These are phyloP conservation scores for Chaenocephalus aceratus DNA, from an alignment of 2,113 vertebrate species.

Conservation along the genomic window DNA sequence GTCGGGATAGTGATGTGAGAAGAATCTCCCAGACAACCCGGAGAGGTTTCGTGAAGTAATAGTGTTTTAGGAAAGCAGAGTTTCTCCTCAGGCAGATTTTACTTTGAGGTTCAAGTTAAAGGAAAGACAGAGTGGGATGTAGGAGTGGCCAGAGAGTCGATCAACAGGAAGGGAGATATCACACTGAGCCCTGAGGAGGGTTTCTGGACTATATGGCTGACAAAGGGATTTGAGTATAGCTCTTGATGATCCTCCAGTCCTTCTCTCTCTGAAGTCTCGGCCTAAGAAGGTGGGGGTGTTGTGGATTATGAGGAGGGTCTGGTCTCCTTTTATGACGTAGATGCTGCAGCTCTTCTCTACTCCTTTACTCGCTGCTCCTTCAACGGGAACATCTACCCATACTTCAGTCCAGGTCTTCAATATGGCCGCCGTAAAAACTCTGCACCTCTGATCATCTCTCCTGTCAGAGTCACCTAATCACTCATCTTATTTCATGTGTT, in stretches of 20 bases:
- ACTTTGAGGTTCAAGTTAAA: constrained; percentile 22
- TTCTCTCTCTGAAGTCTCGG: too few species aligned
- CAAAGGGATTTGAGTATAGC: neutral
- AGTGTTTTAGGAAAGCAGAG: constrained; percentile 25
- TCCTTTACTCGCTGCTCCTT: neutral
- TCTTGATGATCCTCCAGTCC: neutral
- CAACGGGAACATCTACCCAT: too few species aligned
- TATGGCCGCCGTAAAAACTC: too few species aligned
- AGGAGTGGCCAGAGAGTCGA: constrained; percentile 12
- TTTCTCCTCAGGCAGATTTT: constrained; percentile 20
- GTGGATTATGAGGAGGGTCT: neutral
- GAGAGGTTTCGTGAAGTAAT: neutral
- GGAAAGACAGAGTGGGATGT: neutral
- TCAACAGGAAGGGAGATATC: neutral
- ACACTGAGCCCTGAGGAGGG: too few species aligned
- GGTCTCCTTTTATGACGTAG: constrained; percentile 7
- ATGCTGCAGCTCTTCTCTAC: neutral
- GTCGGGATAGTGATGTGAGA: too few species aligned
- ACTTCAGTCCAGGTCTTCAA: too few species aligned
- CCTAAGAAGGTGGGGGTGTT: too few species aligned
- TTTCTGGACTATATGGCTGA: neutral
- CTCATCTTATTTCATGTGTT: too few species aligned
- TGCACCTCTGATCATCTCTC: too few species aligned
- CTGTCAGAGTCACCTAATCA: too few species aligned
- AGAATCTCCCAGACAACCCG: neutral